A percentile compares a stretch with the other conserved stretches of the same genome.
Evolutionary conservation across 2,797 vertebrate species (phyloP).

Genomic region (Gouania willdenowi): DNA sequence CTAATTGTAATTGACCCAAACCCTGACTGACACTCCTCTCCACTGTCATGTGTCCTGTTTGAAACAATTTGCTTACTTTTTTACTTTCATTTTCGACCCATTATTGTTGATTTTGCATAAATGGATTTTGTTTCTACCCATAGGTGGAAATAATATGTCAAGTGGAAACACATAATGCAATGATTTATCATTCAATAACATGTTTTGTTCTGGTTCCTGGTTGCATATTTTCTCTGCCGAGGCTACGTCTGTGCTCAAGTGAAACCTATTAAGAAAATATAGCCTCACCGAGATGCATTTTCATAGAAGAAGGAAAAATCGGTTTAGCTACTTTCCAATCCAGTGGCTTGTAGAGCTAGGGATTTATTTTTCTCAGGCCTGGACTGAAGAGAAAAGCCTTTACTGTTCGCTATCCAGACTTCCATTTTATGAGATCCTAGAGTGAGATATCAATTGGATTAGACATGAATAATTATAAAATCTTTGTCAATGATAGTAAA

Average conservation of each 20-base stretch:
- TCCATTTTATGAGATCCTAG: slow-evolving; percentile 49
- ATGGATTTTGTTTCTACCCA: slow-evolving; percentile 42
- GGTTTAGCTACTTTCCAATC: slow-evolving; percentile 68
- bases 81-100: slow-evolving; percentile 29
- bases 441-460: slow-evolving; percentile 50
- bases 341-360: slow-evolving; percentile 53
- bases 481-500: slow-evolving; percentile 34
- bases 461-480: slow-evolving; percentile 46
- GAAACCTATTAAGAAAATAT: slow-evolving; percentile 67
- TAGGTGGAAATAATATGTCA: slow-evolving; percentile 43
- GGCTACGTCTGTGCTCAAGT: slow-evolving; percentile 55
- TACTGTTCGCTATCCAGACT: slow-evolving; percentile 42
- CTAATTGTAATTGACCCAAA: no score
- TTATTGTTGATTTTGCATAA: slow-evolving; percentile 51
- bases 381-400: slow-evolving; percentile 50
- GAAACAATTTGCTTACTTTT: slow-evolving; percentile 35
- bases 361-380: slow-evolving; percentile 49
- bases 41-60: slow-evolving; percentile 27
- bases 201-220: slow-evolving; percentile 52
- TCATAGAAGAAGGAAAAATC: slow-evolving; percentile 51
- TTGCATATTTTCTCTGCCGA: slow-evolving; percentile 60
- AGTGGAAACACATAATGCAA: slow-evolving; percentile 34
- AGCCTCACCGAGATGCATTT: slow-evolving; percentile 48
- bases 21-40: no score
- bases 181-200: slow-evolving; percentile 60